Evolutionary conservation across 1,140 invertebrate species (phyloP).

Genomic region (Ptiloglossa arizonensis): DNA sequence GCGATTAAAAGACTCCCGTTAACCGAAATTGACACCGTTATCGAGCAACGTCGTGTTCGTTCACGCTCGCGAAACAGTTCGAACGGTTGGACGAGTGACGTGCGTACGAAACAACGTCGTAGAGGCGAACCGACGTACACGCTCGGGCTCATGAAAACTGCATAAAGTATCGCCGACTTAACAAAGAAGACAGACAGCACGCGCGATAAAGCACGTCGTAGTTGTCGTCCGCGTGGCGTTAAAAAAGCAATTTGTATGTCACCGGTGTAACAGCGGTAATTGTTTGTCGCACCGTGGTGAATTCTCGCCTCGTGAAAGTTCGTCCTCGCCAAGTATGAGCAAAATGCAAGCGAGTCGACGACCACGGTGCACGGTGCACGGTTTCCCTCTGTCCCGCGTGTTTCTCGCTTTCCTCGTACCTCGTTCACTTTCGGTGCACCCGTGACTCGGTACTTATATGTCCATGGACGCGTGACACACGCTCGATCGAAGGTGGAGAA

Average conservation of each 20-base stretch:
- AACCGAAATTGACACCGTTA: no score
- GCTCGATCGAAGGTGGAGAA: constrained; percentile 28
- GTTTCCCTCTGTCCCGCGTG: constrained; percentile 1
- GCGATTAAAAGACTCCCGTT: no score
- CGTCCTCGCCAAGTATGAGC: constrained; percentile 64
- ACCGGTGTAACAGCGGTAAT: constrained; percentile 22
- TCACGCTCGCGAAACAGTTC: no score
- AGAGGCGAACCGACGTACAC: no score
- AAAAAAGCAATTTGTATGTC: constrained; percentile 48
- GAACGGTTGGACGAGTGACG: no score
- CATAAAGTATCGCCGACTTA: background rate
- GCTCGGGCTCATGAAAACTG: background rate
- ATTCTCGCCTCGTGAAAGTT: constrained; percentile 58
- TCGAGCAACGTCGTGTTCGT: no score
- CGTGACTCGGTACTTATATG: constrained; percentile 63
- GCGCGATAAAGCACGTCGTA: background rate
- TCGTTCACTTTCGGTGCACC: constrained; percentile 35
- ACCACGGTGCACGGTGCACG: background rate
- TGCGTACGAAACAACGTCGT: no score
- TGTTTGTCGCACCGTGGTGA: constrained; percentile 48
- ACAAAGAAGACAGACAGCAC: constrained; percentile 1
- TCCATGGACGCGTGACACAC: constrained; percentile 54
- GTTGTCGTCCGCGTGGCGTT: background rate
- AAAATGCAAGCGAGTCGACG: constrained; percentile 37
- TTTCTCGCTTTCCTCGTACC: constrained; percentile 29